Evolutionary conservation across 2,888 invertebrate genomes (phyloP).

Genomic region (Lepeophtheirus nordmannii): DNA sequence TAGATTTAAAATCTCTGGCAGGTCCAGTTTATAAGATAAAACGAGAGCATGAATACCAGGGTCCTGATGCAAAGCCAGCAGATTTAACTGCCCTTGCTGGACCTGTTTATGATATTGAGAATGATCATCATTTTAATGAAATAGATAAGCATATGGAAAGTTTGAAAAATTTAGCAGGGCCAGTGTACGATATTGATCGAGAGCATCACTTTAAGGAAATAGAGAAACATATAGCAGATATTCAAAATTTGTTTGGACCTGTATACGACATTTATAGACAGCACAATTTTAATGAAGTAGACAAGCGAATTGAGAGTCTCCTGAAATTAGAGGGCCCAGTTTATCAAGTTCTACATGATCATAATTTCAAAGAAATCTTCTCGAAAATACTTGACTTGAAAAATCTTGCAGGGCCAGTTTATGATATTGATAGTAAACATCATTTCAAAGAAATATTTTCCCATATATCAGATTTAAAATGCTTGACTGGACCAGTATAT

Average conservation of each 20-base stretch:
- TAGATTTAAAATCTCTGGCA: conserved; percentile 7
- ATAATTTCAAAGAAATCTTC: conserved; percentile 18
- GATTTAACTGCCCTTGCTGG: neutral
- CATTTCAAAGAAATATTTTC: conserved; percentile 19
- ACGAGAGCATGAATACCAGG: conserved; percentile 10
- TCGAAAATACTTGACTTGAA: conserved; percentile 12
- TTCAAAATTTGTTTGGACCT: conserved; percentile 14
- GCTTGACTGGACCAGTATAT: conserved; percentile 17
- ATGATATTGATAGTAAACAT: conserved; percentile 9
- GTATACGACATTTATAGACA: conserved; percentile 10
- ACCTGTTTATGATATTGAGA: conserved; percentile 21
- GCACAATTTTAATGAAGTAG: conserved; percentile 8
- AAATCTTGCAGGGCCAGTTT: conserved; percentile 21
- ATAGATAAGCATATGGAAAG: neutral
- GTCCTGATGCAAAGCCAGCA: neutral
- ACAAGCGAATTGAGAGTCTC: neutral
- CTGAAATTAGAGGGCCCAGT: conserved; percentile 9
- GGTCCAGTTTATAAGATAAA: conserved; percentile 21
- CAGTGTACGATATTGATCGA: conserved; percentile 18
- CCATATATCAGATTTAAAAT: conserved; percentile 4
- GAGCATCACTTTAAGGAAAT: conserved; percentile 21
- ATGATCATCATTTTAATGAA: conserved; percentile 15
- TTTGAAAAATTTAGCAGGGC: conserved; percentile 13
- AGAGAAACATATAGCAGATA: conserved; percentile 9
- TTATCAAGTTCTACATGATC: conserved; percentile 16